Base-by-base conservation (phyloP, 2,888 invertebrate species). In the Venusia cambrica region DNA sequence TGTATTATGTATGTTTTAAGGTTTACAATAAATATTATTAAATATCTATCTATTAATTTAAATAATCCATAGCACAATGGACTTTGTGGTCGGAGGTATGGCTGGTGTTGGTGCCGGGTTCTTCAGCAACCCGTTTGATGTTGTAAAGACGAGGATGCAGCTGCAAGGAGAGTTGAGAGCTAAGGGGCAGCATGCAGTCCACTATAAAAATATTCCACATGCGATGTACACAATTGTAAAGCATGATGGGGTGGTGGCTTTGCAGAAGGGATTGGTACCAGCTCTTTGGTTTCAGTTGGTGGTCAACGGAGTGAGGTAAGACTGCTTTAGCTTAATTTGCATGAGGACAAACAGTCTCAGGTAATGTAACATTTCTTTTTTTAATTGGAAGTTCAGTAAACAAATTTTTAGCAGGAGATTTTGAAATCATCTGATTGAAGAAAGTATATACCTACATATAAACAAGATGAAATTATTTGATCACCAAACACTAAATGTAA, bases 71-170 rank as follows among this genome's bases (percentile, higher is more conserved):
- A 16, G 70, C 54, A 64, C 58, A 40, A 93, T 91, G 88, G 95
- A 95, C 68, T 94, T 94, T 73, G 55, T 89, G n/a, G 87, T 94
- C 24, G 95, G 93, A 14, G 95, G 90, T n/a, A 49, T 90, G 29
- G 92, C 93, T 0, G 94, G 94, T 0, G 91, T 92, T 12, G 92
- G 92, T 1, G 94, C 95, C 0, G 93, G 94, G 4, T 88, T 94
- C 61, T 93, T 96, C 62, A 95, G 95, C 44, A 97, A 97, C 75
- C 97, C 97, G 0, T 89, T 96, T 52, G 97, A 97, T 66, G 96
- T 97, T 3, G 77, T 96, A 15, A 97, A 97, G 87, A 96, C 94
- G 6, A 90, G 97, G 0, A 92, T 97, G 88, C 97, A 97, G 69
- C 85, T 97, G 6, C 97, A 97, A 79, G 92, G 92, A n/a, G 92